Evolutionary conservation across 1,140 invertebrate genomes (phyloP).

Genomic region (Oncopeltus fasciatus): DNA sequence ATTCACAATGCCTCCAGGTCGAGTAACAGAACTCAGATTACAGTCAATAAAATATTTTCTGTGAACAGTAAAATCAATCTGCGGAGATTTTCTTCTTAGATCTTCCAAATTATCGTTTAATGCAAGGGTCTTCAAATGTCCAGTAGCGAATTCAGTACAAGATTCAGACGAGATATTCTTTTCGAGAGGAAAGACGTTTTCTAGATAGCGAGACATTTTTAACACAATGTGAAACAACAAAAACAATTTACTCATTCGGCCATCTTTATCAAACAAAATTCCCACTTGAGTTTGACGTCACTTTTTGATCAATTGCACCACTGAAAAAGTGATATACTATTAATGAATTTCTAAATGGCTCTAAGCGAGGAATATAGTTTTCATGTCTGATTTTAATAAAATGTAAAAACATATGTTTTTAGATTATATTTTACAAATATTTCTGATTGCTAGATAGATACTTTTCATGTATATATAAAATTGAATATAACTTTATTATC

Average conservation of each 20-base stretch:
- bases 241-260: background rate
- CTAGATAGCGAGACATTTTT: conserved; percentile 1
- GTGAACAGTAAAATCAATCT: background rate
- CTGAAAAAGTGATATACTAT: too few relatives aligned
- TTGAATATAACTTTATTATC: too few relatives aligned
- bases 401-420: too few relatives aligned
- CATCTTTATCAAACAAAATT: background rate
- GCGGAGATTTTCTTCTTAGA: background rate
- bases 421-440: too few relatives aligned
- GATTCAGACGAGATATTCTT: background rate
- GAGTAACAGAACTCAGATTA: background rate
- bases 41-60: conserved; percentile 1
- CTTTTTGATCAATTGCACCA: too few relatives aligned
- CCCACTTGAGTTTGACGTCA: too few relatives aligned
- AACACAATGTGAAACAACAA: background rate
- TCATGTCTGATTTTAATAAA: too few relatives aligned
- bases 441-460: too few relatives aligned
- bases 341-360: too few relatives aligned
- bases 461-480: too few relatives aligned
- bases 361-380: too few relatives aligned
- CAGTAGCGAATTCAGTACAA: background rate
- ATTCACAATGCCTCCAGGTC: background rate
- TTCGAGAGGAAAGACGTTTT: background rate
- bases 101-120: background rate
- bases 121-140: background rate